These are phyloP conservation scores for Rhinophrynus dorsalis DNA, from an alignment of 2,797 vertebrate genomes.

Conservation along the genomic window DNA sequence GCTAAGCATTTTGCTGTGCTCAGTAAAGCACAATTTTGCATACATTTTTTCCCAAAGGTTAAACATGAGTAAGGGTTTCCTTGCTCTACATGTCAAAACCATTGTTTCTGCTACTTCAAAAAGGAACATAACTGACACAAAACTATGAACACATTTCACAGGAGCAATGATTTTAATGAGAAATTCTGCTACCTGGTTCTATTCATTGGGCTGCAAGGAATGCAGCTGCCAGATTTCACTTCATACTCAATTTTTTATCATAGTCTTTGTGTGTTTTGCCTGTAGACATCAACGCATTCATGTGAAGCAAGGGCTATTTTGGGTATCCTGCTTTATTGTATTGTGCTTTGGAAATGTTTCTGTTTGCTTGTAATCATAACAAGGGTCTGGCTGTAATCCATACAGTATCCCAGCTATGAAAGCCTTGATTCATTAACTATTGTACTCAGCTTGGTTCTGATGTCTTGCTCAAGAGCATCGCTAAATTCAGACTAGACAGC, in stretches of 20 bases:
- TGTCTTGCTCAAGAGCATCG: conserved; percentile 36
- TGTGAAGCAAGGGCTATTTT: conserved; percentile 11
- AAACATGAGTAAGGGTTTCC: conserved; percentile 13
- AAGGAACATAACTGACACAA: not conserved
- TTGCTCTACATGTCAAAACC: not conserved
- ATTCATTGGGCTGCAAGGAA: conserved; percentile 10
- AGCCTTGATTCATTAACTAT: conserved; percentile 42
- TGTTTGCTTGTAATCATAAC: conserved; percentile 39
- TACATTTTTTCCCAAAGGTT: conserved; percentile 12
- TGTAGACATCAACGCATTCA: conserved; percentile 20
- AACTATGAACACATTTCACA: not conserved
- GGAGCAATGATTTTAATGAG: conserved; percentile 14
- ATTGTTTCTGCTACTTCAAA: conserved; percentile 10
- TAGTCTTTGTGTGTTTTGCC: conserved; percentile 7
- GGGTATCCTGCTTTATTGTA: conserved; percentile 18
- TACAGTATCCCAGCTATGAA: conserved; percentile 12
- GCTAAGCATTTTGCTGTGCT: too few species aligned
- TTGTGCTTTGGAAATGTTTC: conserved; percentile 26
- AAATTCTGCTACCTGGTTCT: conserved; percentile 25
- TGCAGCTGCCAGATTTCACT: not conserved
- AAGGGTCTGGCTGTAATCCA: conserved; percentile 23
- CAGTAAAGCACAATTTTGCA: not conserved
- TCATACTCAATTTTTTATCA: not conserved
- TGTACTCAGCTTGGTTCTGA: conserved; percentile 39
- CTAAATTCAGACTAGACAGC: conserved; percentile 33